Evolutionary conservation across 2,797 vertebrate species (phyloP).

Genomic region (Percopsis omiscomaycus): DNA sequence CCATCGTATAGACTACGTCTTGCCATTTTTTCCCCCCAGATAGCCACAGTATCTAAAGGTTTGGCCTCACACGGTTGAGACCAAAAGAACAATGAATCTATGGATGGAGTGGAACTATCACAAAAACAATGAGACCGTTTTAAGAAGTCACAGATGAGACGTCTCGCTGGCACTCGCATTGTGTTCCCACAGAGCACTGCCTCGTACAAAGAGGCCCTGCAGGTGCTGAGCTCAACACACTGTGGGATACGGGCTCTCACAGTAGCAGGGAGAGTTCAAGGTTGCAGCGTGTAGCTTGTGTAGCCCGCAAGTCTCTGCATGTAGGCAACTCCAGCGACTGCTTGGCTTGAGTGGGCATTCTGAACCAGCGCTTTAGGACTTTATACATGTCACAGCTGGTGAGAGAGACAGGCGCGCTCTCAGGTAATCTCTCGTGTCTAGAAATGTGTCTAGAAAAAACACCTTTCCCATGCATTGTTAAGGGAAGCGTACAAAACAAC

Average conservation of each 20-base stretch:
- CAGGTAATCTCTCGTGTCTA: constrained; percentile 52
- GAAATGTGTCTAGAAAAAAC: constrained; percentile 47
- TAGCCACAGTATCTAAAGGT: neutral
- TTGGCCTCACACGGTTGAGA: neutral
- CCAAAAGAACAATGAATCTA: neutral
- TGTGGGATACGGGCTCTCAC: constrained; percentile 36
- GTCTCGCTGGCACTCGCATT: constrained; percentile 3
- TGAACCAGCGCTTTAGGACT: constrained; percentile 58
- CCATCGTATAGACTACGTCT: constrained; percentile 36
- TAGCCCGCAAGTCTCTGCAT: constrained; percentile 68
- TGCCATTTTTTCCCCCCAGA: constrained; percentile 5
- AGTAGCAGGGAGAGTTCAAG: constrained; percentile 67
- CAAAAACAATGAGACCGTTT: neutral
- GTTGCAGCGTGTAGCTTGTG: constrained; percentile 52
- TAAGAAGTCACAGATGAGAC: neutral
- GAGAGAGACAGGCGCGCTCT: constrained; percentile 39
- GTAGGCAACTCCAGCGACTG: constrained; percentile 44
- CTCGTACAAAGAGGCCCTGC: constrained; percentile 5
- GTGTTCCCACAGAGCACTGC: constrained; percentile 5
- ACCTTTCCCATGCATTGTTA: constrained; percentile 59
- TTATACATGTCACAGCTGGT: constrained; percentile 66
- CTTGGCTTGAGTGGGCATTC: constrained; percentile 30
- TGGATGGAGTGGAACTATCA: neutral
- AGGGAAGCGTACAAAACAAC: constrained; percentile 13
- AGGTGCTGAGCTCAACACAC: constrained; percentile 34